Conservation (phyloP, 1,140 invertebrate genomes). For the Hypothenemus hampei region DNA sequence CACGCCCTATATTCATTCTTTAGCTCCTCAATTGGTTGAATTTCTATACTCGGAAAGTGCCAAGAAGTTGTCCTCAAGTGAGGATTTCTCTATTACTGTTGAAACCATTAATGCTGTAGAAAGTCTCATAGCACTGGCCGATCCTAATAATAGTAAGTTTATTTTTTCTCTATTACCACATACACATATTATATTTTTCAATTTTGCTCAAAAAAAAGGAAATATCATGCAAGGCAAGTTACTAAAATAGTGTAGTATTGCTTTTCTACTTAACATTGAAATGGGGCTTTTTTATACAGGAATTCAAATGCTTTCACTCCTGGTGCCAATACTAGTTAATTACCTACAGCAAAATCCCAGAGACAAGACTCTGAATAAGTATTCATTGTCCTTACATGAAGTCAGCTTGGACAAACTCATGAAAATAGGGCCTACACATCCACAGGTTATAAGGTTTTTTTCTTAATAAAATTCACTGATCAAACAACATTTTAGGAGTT, state of each 20-base stretch:
- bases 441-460: conserved; percentile 57
- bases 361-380: conserved; percentile 57
- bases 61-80: conserved; percentile 54
- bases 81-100: conserved; percentile 59
- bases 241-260: conserved; percentile 1
- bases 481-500: conserved; percentile 67
- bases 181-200: conserved; percentile 2
- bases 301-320: conserved; percentile 78
- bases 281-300: conserved; percentile 53
- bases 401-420: conserved; percentile 82
- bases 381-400: conserved; percentile 71
- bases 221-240: conserved; percentile 39
- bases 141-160: conserved; percentile 72
- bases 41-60: conserved; percentile 61
- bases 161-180: conserved; percentile 3
- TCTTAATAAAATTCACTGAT: neutral
- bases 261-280: neutral
- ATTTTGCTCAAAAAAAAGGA: conserved; percentile 30
- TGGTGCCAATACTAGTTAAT: conserved; percentile 84
- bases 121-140: conserved; percentile 65
- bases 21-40: conserved; percentile 70
- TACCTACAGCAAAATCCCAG: conserved; percentile 69
- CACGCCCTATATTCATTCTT: conserved; percentile 74
- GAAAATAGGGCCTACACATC: conserved; percentile 86
- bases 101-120: conserved; percentile 69